Percentiles rank a stretch among this genome's conserved stretches.
phyloP scores from a whole-genome alignment of 2,888 invertebrate species.

The Liopterus haemorrhoidalis region DNA sequence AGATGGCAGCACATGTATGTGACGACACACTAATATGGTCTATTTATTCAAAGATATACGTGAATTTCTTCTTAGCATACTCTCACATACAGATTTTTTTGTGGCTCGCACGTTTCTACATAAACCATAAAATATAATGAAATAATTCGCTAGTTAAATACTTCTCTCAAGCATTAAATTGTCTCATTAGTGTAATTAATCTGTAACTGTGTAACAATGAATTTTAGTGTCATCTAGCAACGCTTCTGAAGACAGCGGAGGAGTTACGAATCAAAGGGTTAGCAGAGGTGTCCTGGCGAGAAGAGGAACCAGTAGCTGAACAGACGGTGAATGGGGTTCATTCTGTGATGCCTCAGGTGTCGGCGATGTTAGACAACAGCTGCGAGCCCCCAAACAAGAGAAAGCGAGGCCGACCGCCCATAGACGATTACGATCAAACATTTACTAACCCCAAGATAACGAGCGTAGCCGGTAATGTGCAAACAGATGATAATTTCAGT shows the following conservation, averaged over 20 bases:
- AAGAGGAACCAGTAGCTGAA: slow-evolving; percentile 47
- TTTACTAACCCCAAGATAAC: slow-evolving; percentile 48
- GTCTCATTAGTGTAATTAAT: too few relatives aligned
- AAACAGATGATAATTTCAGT: slow-evolving; percentile 40
- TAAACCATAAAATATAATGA: too few relatives aligned
- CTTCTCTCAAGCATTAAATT: too few relatives aligned
- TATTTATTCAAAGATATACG: too few relatives aligned
- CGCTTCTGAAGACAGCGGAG: slow-evolving; percentile 85
- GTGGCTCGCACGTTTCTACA: too few relatives aligned
- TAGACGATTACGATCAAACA: slow-evolving; percentile 55
- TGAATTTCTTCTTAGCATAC: too few relatives aligned
- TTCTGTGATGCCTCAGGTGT: slow-evolving; percentile 42
- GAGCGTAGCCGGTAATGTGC: slow-evolving; percentile 34
- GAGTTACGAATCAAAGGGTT: slow-evolving; percentile 86
- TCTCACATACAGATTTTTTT: too few relatives aligned
- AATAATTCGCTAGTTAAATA: too few relatives aligned
- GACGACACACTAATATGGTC: too few relatives aligned
- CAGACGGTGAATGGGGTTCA: slow-evolving; percentile 38
- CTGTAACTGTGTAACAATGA: too few relatives aligned
- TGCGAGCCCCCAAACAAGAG: slow-evolving; percentile 49
- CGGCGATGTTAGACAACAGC: slow-evolving; percentile 43
- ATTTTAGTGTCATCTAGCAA: slow-evolving; percentile 77
- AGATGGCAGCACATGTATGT: too few relatives aligned
- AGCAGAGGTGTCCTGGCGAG: slow-evolving; percentile 83
- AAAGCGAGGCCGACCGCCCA: slow-evolving; percentile 62